Percentiles rank a stretch among this genome's conserved stretches.
phyloP scores from a whole-genome alignment of 1,140 invertebrate genomes.

The Lordiphosa collinella region DNA sequence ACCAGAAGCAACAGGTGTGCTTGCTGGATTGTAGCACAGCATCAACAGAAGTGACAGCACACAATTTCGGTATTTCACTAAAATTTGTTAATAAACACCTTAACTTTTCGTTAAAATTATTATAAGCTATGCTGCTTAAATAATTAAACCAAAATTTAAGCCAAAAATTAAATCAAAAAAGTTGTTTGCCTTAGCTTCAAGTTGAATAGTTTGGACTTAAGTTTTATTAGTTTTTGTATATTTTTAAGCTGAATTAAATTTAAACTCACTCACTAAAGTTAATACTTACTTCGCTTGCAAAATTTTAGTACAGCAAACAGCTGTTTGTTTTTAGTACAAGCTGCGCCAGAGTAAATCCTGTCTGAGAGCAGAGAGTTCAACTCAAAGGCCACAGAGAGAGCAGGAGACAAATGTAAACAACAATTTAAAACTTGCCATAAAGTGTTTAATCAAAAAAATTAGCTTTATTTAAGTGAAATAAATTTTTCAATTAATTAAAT shows the following conservation, averaged over 20 bases:
- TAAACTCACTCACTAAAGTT: no score
- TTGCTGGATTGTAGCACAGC: slow-evolving; percentile 21
- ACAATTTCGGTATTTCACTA: no score
- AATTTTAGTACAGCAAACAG: slow-evolving; percentile 46
- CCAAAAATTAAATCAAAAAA: no score
- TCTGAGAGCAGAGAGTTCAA: slow-evolving; percentile 1
- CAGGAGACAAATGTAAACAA: slow-evolving; percentile 57
- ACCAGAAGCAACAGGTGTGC: slow-evolving; percentile 45
- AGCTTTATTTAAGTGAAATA: neutral
- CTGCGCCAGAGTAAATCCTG: slow-evolving; percentile 10
- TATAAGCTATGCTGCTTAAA: no score
- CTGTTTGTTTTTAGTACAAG: slow-evolving; percentile 54
- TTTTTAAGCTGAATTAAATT: no score
- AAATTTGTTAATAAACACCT: no score
- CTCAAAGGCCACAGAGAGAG: slow-evolving; percentile 4
- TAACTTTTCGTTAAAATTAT: no score
- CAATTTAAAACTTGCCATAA: slow-evolving; percentile 42
- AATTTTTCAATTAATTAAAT: neutral
- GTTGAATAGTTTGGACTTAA: no score
- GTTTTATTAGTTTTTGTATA: no score
- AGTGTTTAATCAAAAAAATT: neutral
- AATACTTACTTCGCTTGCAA: neutral
- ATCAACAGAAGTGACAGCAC: no score
- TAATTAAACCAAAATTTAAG: no score
- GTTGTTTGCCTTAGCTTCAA: no score